Base-by-base conservation (phyloP, 2,113 vertebrate genomes). In the Sterna hirundo region DNA sequence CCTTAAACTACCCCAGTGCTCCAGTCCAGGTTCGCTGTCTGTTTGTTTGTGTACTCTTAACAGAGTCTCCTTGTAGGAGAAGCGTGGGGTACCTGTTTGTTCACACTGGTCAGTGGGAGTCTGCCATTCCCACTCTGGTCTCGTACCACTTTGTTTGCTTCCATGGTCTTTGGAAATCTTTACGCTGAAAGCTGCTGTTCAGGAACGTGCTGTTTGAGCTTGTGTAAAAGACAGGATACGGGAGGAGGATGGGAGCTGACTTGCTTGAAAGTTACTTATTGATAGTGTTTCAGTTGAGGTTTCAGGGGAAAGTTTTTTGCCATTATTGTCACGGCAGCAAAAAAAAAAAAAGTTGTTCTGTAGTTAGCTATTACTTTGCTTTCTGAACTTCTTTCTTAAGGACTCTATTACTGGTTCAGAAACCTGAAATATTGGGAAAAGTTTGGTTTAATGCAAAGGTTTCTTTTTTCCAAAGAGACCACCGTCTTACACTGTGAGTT, bases 141-240 rank as follows among this genome's bases (percentile, higher is more conserved):
- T 78, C 62, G 34, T 13, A 47, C 51, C 7, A 16, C 51, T 70
- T 54, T 7, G 6, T 83, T 90, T 66, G 46, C 11, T 80, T 71
- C 44, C 9, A 2, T 4, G 5, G 11, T 54, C 68, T 34, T 42
- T 40, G 71, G 46, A 83, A 83, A 46, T 19, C 44, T 74, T 36
- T 38, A 19, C 0, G 0, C 69, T 76, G 70, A 13, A 85, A 72
- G 27, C 30, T 77, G 44, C 16, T 2, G 0, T 77, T 92, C 10
- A 61, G 58, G 49, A 54, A 10, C 0, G 0, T 21, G 23, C 3
- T 55, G 0, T 54, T 19, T 64, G 72, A 77, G 58, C 32, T 38
- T 36, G 25, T 52, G 32, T 57, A 29, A 60, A 72, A 46, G 64
- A 12, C 10, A 29, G 17, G 60, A 5, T 25, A 1, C 11, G 29